Percentiles rank a stretch among this genome's conserved stretches.
Conservation (phyloP, 1,140 invertebrate genomes). For the Arion vulgaris region DNA sequence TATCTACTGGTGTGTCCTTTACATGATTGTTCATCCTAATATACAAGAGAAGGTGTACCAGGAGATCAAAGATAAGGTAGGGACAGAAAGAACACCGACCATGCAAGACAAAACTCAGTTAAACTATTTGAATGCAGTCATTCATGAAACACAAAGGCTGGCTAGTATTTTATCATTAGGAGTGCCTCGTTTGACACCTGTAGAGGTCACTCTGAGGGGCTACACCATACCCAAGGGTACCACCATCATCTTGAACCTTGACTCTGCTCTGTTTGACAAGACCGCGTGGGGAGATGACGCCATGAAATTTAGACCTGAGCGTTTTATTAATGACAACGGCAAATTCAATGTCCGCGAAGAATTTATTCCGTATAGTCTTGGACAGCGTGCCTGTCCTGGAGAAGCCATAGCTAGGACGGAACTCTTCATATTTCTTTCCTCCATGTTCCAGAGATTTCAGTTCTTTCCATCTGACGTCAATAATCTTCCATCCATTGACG, state of each 20-base stretch:
- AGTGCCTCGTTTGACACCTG: constrained; percentile 56
- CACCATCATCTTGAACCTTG: constrained; percentile 61
- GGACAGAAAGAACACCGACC: constrained; percentile 29
- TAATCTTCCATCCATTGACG: constrained; percentile 40
- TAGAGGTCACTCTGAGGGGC: constrained; percentile 56
- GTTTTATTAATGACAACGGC: constrained; percentile 71
- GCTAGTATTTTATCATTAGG: constrained; percentile 62
- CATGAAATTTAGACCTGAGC: constrained; percentile 79
- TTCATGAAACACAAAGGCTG: constrained; percentile 46
- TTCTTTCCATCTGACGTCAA: constrained; percentile 72
- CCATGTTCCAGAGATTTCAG: constrained; percentile 47
- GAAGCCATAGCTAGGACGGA: constrained; percentile 51
- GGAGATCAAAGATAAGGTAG: constrained; percentile 80
- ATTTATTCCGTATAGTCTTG: constrained; percentile 49
- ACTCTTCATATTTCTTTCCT: constrained; percentile 48
- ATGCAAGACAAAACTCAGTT: constrained; percentile 46
- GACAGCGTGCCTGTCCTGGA: constrained; percentile 49
- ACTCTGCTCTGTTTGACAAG: constrained; percentile 63
- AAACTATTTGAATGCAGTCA: constrained; percentile 50
- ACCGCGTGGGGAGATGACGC: constrained; percentile 78
- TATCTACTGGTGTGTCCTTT: constrained; percentile 88
- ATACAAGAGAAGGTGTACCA: constrained; percentile 86
- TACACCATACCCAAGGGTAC: constrained; percentile 66
- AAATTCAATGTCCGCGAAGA: constrained; percentile 40
- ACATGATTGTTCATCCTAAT: constrained; percentile 83